Percentiles rank a stretch among this genome's conserved stretches.
Evolutionary conservation across 2,797 vertebrate species (phyloP).

Genomic region (Pipistrellus nathusii): DNA sequence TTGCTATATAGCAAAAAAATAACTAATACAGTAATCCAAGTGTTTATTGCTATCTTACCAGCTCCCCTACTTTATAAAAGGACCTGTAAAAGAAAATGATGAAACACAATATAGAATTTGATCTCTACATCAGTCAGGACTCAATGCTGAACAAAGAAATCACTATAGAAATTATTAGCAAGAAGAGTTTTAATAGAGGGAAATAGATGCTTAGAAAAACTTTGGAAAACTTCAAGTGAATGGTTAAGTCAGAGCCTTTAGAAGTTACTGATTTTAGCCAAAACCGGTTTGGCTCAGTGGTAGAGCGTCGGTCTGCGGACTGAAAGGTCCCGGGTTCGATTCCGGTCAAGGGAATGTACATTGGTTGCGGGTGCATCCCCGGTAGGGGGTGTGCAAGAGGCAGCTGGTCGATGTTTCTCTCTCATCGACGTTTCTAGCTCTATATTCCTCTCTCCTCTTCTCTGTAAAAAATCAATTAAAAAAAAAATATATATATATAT

Average conservation of each 20-base stretch:
- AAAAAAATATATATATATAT: no score
- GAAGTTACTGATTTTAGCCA: not conserved
- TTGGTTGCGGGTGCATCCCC: no score
- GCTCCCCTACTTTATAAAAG: not conserved
- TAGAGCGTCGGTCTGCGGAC: no score
- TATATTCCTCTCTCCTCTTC: no score
- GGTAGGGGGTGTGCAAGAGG: no score
- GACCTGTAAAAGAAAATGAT: not conserved
- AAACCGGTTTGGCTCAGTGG: no score
- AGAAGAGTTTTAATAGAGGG: not conserved
- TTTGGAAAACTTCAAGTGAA: not conserved
- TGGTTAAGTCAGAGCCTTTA: not conserved
- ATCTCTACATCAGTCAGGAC: not conserved
- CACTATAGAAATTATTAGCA: not conserved
- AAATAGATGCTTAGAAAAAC: not conserved
- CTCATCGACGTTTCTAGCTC: no score
- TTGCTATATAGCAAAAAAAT: not conserved
- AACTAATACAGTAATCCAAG: not conserved
- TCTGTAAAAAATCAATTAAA: no score
- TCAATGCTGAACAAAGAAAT: not conserved
- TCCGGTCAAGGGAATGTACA: no score
- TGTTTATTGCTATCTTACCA: not conserved
- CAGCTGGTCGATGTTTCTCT: no score
- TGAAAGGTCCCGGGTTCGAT: no score
- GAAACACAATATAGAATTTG: not conserved